Base-by-base conservation (phyloP, 2,888 invertebrate species). In the Heliconius ethilla region DNA sequence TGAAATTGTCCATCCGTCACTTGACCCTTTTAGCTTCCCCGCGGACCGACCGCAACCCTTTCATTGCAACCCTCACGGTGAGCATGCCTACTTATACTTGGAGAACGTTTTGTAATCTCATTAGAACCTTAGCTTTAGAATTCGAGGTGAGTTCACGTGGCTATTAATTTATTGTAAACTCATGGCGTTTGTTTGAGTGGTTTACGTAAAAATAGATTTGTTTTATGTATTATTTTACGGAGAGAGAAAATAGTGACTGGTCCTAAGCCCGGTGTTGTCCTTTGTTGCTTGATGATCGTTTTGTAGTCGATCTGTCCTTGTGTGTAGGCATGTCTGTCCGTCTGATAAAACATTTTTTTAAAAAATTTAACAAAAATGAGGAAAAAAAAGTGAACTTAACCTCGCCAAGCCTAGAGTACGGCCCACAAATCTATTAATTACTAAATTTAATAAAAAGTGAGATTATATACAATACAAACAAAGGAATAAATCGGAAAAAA, bases 1-100 rank as follows among this genome's bases (percentile, higher is more conserved):
- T 67, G 59, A 72, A 77, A 77, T 77, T 77, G 77, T 77, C 74
- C 77, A 77, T 77, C 77, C 77, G 67, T 77, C 67, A 77, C 67
- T 77, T 77, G 77, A 77, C 77, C 77, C 73, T 74, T 62, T 77
- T 62, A 77, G 67, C 77, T 74, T 77, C 77, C 77, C 73, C 45
- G 67, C 40, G 73, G 74, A 77, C 73, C 73, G 77, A 77, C 77
- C 77, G 77, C 77, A 73, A 73, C 77, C 73, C 74, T 77, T 77
- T 70, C 72, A 55, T 66, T 76, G 76, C 70, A 62, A 62, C 74
- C 77, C 67, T 74, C 67, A 69, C 29, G 67, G 62, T 62, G 59
- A 74, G 55, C 77, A 76, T 40, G 77, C 77, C 59, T 62, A 67
- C 77, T 77, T 69, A 74, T 55, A 74, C 59, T 67, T 66, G 45